Percentiles rank a stretch among this genome's conserved stretches.
Evolutionary conservation across 2,888 invertebrate genomes (phyloP).

Genomic region (Leptopilina myrica): DNA sequence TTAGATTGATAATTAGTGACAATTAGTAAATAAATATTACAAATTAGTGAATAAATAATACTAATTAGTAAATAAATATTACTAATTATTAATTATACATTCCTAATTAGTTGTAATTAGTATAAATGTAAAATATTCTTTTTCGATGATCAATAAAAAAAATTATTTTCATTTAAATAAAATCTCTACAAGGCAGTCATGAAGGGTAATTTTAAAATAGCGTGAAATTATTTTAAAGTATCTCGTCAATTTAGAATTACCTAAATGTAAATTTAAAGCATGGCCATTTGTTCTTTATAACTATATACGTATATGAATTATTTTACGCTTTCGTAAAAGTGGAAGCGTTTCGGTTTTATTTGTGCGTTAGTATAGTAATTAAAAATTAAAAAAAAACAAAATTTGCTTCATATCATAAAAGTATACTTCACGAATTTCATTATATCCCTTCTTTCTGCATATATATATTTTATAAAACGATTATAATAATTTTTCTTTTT

Average conservation of each 20-base stretch:
- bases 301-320: not conserved
- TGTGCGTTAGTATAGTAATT: not conserved
- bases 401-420: not conserved
- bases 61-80: too few relatives aligned
- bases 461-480: too few relatives aligned
- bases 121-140: too few relatives aligned
- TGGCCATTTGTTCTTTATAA: not conserved
- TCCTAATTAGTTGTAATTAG: too few relatives aligned
- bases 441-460: too few relatives aligned
- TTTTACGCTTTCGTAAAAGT: constrained; percentile 18
- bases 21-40: too few relatives aligned
- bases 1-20: too few relatives aligned
- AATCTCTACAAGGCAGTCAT: not conserved
- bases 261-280: constrained; percentile 13
- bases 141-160: too few relatives aligned
- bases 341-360: constrained; percentile 22
- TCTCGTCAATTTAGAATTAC: not conserved
- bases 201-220: not conserved
- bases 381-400: not conserved
- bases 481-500: not conserved
- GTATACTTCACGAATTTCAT: not conserved
- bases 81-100: too few relatives aligned
- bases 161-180: not conserved
- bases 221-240: not conserved
- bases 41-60: too few relatives aligned